phyloP scores from a whole-genome alignment of 1,140 invertebrate species.

The Zophobas morio region DNA sequence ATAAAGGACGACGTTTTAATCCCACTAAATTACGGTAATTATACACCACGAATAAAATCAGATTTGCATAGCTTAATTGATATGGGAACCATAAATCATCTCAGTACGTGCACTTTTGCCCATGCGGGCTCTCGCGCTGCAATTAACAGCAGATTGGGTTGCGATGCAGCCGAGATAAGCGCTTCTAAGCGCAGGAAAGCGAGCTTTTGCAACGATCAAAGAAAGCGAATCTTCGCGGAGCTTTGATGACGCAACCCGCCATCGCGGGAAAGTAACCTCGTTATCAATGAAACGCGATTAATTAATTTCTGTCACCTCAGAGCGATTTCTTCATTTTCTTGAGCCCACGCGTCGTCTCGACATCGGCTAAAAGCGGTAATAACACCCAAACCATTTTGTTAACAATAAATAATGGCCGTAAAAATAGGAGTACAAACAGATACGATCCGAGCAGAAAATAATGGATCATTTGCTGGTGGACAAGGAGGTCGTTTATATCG shows the following conservation, averaged over 20 bases:
- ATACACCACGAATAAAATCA: constrained; percentile 8
- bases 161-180: not conserved
- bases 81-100: constrained; percentile 27
- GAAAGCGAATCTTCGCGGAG: too few species aligned
- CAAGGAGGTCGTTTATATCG: too few species aligned
- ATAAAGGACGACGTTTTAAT: constrained; percentile 33
- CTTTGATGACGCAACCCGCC: too few species aligned
- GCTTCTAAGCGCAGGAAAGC: too few species aligned
- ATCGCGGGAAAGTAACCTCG: constrained; percentile 11
- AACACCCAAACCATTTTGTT: constrained; percentile 1
- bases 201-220: too few species aligned
- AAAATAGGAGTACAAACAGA: too few species aligned
- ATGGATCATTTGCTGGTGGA: too few species aligned
- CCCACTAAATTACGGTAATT: constrained; percentile 25
- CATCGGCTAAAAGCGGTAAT: too few species aligned
- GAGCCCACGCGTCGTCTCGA: not conserved
- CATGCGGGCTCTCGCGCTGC: too few species aligned
- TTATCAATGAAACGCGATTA: constrained; percentile 22
- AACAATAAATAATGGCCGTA: not conserved
- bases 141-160: not conserved
- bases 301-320: constrained; percentile 19
- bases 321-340: not conserved
- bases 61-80: constrained; percentile 33
- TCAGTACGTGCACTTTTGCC: not conserved
- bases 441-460: too few species aligned